phyloP scores from a whole-genome alignment of 2,797 vertebrate genomes.

The Thaleichthys pacificus region DNA sequence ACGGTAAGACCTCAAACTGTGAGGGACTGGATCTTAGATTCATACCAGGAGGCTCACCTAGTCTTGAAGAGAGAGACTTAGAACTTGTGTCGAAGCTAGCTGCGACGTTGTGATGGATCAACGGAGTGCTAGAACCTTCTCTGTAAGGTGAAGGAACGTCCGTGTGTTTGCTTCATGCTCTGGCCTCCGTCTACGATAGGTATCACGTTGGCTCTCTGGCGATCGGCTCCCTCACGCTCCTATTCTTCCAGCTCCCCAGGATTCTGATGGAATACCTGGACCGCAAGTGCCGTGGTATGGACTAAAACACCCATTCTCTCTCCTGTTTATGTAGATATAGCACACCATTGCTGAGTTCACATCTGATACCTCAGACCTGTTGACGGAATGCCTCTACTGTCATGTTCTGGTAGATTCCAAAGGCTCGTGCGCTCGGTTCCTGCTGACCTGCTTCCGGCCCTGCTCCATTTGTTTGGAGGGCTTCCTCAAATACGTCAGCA shows the following conservation, averaged over 20 bases:
- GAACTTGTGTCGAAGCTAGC: too few relatives aligned
- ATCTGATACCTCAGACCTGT: not conserved
- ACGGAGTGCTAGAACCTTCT: too few relatives aligned
- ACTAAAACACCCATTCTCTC: too few relatives aligned
- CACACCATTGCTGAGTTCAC: too few relatives aligned
- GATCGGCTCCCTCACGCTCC: slow-evolving; percentile 77
- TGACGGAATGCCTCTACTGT: slow-evolving; percentile 52
- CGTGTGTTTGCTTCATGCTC: not conserved
- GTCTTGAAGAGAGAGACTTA: too few relatives aligned
- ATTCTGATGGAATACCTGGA: slow-evolving; percentile 76
- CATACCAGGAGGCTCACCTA: too few relatives aligned
- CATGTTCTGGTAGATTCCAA: not conserved
- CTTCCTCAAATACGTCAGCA: slow-evolving; percentile 73
- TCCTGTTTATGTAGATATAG: not conserved
- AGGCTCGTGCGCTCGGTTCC: slow-evolving; percentile 65
- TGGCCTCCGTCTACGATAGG: slow-evolving; percentile 43
- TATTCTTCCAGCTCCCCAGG: slow-evolving; percentile 71
- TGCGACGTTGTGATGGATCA: too few relatives aligned
- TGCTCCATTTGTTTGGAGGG: slow-evolving; percentile 75
- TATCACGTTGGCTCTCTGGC: slow-evolving; percentile 80
- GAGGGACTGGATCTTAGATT: too few relatives aligned
- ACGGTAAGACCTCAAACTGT: slow-evolving; percentile 52
- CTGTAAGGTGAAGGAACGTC: too few relatives aligned
- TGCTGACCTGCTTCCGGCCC: slow-evolving; percentile 81
- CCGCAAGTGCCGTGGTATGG: slow-evolving; percentile 75